A percentile compares a stretch with the other conserved stretches of the same genome.
These are phyloP conservation scores for Erebia ligea DNA, from an alignment of 2,888 invertebrate species.

Conservation along the genomic window DNA sequence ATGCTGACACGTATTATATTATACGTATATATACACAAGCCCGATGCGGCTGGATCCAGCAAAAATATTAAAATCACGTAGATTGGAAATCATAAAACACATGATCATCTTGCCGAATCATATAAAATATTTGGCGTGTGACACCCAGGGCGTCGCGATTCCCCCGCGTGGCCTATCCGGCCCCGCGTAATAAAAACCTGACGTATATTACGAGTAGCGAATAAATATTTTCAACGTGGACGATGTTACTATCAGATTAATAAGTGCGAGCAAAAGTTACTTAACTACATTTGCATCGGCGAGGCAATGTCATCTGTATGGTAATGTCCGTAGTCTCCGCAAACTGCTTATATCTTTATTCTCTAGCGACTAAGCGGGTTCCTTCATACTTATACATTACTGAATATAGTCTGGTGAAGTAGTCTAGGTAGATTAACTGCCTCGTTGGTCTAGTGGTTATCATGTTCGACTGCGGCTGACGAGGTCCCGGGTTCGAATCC, in stretches of 20 bases:
- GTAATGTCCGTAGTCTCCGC: neutral
- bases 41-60: too few relatives aligned
- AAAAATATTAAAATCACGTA: constrained; percentile 17
- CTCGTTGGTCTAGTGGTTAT: too few relatives aligned
- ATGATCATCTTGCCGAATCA: constrained; percentile 12
- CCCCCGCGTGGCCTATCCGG: constrained; percentile 39
- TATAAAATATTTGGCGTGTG: constrained; percentile 28
- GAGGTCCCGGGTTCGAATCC: too few relatives aligned
- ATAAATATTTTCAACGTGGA: too few relatives aligned
- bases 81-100: constrained; percentile 29
- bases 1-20: too few relatives aligned
- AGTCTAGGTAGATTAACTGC: too few relatives aligned
- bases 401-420: neutral
- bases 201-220: constrained; percentile 40
- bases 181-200: constrained; percentile 55
- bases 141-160: constrained; percentile 29
- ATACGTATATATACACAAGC: too few relatives aligned
- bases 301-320: constrained; percentile 14
- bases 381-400: neutral
- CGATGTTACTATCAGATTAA: neutral
- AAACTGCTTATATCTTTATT: constrained; percentile 17
- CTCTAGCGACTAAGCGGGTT: neutral
- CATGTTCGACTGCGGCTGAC: too few relatives aligned
- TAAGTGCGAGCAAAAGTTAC: constrained; percentile 8
- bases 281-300: neutral